These are phyloP conservation scores for Nomada lathburiana DNA, from an alignment of 2,888 invertebrate species.

Conservation along the genomic window DNA sequence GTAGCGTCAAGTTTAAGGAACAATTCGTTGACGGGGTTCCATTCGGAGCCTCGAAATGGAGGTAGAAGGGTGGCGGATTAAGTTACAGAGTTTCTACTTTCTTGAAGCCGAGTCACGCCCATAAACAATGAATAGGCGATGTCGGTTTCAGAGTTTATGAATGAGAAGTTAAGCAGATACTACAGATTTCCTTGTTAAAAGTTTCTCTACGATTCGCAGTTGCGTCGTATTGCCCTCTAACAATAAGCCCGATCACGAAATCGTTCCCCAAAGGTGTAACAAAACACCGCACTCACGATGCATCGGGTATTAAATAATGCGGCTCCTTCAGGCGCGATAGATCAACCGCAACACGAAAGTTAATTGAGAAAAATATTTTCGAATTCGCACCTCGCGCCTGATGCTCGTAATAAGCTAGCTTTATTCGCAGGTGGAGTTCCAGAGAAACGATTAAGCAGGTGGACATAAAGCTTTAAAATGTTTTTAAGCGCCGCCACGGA, in stretches of 20 bases:
- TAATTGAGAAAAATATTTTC: background rate
- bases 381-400: too few relatives aligned
- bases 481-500: background rate
- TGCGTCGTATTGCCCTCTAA: background rate
- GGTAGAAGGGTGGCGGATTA: constrained; percentile 30
- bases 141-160: constrained; percentile 48
- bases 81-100: constrained; percentile 49
- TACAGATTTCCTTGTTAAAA: constrained; percentile 30
- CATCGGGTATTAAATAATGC: background rate
- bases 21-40: constrained; percentile 47
- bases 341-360: background rate
- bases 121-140: constrained; percentile 40
- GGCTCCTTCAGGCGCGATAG: background rate
- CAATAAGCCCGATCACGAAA: constrained; percentile 1
- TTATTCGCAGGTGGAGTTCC: constrained; percentile 12
- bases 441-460: background rate
- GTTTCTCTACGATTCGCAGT: background rate
- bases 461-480: constrained; percentile 13
- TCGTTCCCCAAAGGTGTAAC: background rate
- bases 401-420: background rate
- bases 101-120: constrained; percentile 18
- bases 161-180: constrained; percentile 37
- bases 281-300: background rate
- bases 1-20: constrained; percentile 14
- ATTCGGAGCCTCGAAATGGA: constrained; percentile 22